Conservation (phyloP, 2,797 vertebrate genomes). For the Malurus splendens region DNA sequence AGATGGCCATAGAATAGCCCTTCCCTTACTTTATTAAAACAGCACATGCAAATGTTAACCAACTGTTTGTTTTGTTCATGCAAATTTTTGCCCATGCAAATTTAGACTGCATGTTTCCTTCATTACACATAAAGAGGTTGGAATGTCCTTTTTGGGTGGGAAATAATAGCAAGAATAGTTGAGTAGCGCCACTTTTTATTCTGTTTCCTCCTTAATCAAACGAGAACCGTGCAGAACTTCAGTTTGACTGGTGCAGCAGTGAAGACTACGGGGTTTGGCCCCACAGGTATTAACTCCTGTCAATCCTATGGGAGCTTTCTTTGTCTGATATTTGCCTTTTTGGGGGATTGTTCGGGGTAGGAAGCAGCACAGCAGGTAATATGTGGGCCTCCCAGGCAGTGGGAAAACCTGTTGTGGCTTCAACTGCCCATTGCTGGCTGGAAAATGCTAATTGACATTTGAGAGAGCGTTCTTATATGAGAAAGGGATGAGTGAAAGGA, state of each 20-base stretch:
- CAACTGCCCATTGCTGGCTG: neutral
- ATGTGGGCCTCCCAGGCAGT: neutral
- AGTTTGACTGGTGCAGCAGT: fast-evolving
- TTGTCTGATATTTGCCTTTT: neutral
- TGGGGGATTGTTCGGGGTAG: neutral
- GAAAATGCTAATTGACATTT: constrained; percentile 5
- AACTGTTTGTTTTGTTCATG: constrained; percentile 3
- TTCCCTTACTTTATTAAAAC: neutral
- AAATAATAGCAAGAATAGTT: neutral
- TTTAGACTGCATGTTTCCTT: neutral
- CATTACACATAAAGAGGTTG: neutral
- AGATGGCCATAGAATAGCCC: neutral
- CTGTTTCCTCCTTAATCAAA: neutral
- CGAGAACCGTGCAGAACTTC: neutral
- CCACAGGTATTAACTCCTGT: neutral
- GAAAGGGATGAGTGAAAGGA: constrained; percentile 46
- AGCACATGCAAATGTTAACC: neutral
- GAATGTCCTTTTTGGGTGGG: neutral
- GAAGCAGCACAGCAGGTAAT: neutral
- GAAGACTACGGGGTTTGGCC: neutral
- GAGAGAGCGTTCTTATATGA: constrained; percentile 1
- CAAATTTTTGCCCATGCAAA: constrained; percentile 27
- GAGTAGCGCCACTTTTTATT: neutral
- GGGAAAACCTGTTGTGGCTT: neutral
- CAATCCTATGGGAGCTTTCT: neutral